These are phyloP conservation scores for Anolis apletophallus DNA, from an alignment of 2,797 vertebrate species.

Conservation along the genomic window DNA sequence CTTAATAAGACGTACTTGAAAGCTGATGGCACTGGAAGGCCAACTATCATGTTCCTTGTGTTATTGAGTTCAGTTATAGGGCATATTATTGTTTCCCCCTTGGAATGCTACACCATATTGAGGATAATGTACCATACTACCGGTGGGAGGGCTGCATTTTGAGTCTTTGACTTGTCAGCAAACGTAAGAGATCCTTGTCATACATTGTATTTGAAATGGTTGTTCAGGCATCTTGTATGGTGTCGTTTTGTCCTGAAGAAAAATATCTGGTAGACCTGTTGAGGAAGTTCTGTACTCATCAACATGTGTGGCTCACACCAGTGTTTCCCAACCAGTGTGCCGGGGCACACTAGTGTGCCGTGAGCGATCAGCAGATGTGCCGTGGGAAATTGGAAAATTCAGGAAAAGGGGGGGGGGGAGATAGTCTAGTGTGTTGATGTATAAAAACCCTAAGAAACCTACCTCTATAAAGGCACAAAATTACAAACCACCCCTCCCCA, in stretches of 20 bases:
- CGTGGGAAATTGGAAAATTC: too few species aligned
- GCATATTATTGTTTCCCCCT: conserved; percentile 24
- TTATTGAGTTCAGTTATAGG: conserved; percentile 55
- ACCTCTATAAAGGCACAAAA: too few species aligned
- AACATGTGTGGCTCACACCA: too few species aligned
- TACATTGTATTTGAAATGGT: neutral
- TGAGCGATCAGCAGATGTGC: too few species aligned
- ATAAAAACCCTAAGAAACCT: too few species aligned
- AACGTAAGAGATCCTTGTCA: conserved; percentile 25
- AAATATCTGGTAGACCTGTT: neutral
- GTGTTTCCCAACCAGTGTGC: too few species aligned
- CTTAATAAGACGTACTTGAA: conserved; percentile 44
- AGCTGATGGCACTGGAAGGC: conserved; percentile 43
- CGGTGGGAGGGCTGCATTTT: conserved; percentile 38
- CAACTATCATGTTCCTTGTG: conserved; percentile 35
- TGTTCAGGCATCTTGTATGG: neutral
- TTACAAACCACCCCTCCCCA: too few species aligned
- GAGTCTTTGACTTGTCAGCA: conserved; percentile 51
- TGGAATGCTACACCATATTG: conserved; percentile 18
- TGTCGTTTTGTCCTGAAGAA: neutral
- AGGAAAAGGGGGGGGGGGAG: too few species aligned
- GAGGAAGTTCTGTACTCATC: neutral
- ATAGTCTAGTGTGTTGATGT: too few species aligned
- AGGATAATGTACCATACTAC: conserved; percentile 12
- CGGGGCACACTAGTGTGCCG: too few species aligned